A percentile compares a stretch with the other conserved stretches of the same genome.
These are phyloP conservation scores for Colinus virginianus DNA, from an alignment of 2,113 vertebrate genomes.

Conservation along the genomic window DNA sequence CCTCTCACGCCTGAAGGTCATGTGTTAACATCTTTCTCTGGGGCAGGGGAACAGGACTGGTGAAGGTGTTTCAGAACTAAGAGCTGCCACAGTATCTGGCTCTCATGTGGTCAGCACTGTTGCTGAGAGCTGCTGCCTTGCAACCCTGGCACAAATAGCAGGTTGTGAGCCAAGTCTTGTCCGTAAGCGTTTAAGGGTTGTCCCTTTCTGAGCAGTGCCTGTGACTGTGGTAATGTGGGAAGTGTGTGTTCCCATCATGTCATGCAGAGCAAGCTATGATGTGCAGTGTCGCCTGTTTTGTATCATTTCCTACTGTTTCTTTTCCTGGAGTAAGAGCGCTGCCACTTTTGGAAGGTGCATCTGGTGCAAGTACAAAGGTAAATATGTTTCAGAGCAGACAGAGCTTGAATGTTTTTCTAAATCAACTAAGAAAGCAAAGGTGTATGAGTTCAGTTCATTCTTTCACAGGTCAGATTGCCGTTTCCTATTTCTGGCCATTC, in stretches of 20 bases:
- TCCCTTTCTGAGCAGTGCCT: background rate
- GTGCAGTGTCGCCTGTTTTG: background rate
- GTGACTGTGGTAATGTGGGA: background rate
- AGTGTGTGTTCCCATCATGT: rapidly evolving
- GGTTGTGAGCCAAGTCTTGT: background rate
- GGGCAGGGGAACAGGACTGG: no score
- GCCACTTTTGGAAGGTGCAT: background rate
- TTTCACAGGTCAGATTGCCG: rapidly evolving
- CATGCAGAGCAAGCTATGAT: rapidly evolving
- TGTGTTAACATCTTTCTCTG: background rate
- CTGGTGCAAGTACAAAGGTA: background rate
- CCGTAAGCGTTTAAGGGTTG: background rate
- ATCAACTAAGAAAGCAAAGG: background rate
- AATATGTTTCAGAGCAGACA: background rate
- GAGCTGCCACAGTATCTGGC: no score
- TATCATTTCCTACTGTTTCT: background rate
- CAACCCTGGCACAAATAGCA: background rate
- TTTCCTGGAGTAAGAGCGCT: background rate
- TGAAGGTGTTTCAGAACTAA: no score
- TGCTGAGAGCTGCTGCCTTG: background rate
- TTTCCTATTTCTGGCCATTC: background rate
- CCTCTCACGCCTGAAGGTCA: background rate
- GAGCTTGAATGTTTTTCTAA: background rate
- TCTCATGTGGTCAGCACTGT: rapidly evolving
- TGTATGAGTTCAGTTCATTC: rapidly evolving